Base-by-base conservation (phyloP, 2,888 invertebrate genomes). In the Amphipoea oculea region DNA sequence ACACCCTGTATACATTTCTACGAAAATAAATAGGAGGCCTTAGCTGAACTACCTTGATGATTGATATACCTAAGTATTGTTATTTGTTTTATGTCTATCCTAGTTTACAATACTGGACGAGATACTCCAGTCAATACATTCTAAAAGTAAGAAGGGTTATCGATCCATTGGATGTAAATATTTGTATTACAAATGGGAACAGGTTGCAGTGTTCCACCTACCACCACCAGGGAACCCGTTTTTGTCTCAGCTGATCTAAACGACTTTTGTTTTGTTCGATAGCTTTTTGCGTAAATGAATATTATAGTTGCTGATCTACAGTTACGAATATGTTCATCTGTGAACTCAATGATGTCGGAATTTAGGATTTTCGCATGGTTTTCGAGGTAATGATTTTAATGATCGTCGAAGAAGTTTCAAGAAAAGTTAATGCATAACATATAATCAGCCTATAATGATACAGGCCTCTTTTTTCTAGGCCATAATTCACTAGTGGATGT, bases 101-200 rank as follows among this genome's bases (percentile, higher is more conserved):
- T 51, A 60, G 36, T 66, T 48, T 67, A 78, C 5, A 60, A 67
- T 40, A 62, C 51, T 70, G 42, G 42, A 71, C 40, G 5, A 84
- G 82, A 42, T 66, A 48, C 17, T 62, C 23, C 40, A 63, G 66
- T 51, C 63, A 72, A 80, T 76, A 67, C 51, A 82, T 73, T 65
- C 60, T 77, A 82, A 73, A 66, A 51, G 48, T 76, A 77, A 65
- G 73, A 54, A 73, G 51, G 85, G 73, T 86, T 84, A 82, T 84
- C 83, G 86, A 84, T 86, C 86, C 54, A 84, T 82, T 82, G 86
- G 86, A 84, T 86, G 83, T 84, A 72, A 84, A 84, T 84, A 84
- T 84, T 82, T 82, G 83, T 86, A 68, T 74, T 74, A 86, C 82
- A 84, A 86, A 84, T 84, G 23, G 54, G 71, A 84, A 68, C 83